Evolutionary conservation across 30 jellyfish, hydroid and myxozoan genomes (phyloP).

Genomic region (Aurelia coerulea): DNA sequence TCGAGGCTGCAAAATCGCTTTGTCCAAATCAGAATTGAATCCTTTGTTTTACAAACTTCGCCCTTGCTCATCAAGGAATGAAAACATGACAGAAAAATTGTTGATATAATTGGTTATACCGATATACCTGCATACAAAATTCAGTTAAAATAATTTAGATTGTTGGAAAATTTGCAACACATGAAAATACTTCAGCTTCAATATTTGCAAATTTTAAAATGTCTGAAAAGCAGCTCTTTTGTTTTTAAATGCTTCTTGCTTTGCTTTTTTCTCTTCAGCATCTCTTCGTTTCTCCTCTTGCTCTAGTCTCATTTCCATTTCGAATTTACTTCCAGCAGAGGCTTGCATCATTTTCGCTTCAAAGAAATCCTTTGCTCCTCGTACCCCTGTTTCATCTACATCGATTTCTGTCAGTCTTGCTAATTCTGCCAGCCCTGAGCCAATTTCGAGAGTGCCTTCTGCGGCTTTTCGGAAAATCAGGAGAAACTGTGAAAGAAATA

Average conservation of each 20-base stretch:
- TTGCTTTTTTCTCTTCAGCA: slow-evolving; percentile 76
- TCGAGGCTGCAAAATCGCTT: no score
- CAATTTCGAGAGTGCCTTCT: slow-evolving; percentile 73
- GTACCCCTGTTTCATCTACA: slow-evolving; percentile 97
- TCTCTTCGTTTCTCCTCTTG: slow-evolving; percentile 86
- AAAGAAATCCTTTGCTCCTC: slow-evolving; percentile 97
- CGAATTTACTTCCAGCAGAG: slow-evolving; percentile 75
- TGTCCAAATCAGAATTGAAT: no score
- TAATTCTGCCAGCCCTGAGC: slow-evolving; percentile 85
- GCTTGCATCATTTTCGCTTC: slow-evolving; percentile 96
- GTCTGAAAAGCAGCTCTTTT: slow-evolving; percentile 82
- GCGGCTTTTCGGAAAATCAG: slow-evolving; percentile 96
- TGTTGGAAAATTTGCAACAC: no score
- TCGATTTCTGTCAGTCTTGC: slow-evolving; percentile 89
- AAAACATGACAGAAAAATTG: no score
- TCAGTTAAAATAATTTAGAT: no score
- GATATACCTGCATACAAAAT: no score
- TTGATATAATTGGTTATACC: no score
- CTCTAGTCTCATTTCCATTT: slow-evolving; percentile 91
- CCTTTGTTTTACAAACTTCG: no score
- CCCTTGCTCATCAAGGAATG: no score
- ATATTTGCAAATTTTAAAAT: slow-evolving; percentile 1
- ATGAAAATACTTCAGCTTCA: no score
- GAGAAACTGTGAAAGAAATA: slow-evolving; percentile 74
- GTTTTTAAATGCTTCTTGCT: slow-evolving; percentile 84